Conservation (phyloP, 2,888 invertebrate genomes). For the Plagodis dolabraria region DNA sequence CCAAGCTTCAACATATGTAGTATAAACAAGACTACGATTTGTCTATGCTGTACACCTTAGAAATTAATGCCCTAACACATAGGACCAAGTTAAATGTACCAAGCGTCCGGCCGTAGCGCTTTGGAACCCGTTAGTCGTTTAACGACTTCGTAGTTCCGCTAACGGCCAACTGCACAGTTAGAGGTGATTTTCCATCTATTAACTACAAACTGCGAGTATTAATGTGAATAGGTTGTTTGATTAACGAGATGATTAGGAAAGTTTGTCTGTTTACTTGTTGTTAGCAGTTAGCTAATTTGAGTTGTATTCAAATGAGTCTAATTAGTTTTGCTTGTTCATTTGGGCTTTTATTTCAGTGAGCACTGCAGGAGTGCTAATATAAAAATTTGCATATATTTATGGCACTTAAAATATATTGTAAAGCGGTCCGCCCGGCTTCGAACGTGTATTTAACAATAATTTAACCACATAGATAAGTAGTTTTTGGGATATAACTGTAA, state of each 20-base stretch:
- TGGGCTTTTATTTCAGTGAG: background rate
- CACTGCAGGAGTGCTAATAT: too few relatives aligned
- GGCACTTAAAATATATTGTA: too few relatives aligned
- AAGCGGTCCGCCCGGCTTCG: too few relatives aligned
- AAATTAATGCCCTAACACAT: slow-evolving; percentile 1
- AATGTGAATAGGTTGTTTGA: slow-evolving; percentile 3
- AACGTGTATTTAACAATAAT: too few relatives aligned
- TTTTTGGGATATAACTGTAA: too few relatives aligned
- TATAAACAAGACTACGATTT: too few relatives aligned
- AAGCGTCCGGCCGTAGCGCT: background rate
- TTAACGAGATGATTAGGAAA: slow-evolving; percentile 8
- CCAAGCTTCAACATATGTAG: too few relatives aligned
- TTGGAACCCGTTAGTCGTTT: slow-evolving; percentile 3
- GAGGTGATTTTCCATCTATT: slow-evolving; percentile 15
- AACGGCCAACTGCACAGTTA: slow-evolving; percentile 5
- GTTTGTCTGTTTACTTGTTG: slow-evolving; percentile 11
- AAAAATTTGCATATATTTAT: too few relatives aligned
- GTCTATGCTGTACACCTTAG: background rate
- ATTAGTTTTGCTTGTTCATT: too few relatives aligned
- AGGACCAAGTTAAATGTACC: slow-evolving; percentile 14
- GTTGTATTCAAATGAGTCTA: too few relatives aligned
- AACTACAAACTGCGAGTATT: background rate
- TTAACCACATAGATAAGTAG: too few relatives aligned
- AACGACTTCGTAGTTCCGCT: slow-evolving; percentile 12
- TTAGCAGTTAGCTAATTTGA: background rate